A percentile compares a stretch with the other conserved stretches of the same genome.
phyloP scores from a whole-genome alignment of 1,140 invertebrate genomes.

The Eriosoma lanigerum region DNA sequence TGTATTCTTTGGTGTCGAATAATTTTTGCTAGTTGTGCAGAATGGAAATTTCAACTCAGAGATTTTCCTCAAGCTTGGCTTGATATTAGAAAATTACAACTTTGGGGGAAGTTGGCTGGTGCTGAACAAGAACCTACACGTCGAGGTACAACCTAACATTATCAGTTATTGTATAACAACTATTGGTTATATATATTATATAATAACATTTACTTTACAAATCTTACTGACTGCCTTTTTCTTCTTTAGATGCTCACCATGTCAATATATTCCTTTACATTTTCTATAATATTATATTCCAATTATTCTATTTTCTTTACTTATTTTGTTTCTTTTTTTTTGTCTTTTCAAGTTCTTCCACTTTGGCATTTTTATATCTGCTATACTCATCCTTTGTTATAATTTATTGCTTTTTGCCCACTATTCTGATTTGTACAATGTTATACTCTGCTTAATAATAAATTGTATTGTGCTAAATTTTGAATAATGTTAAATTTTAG shows the following conservation, averaged over 20 bases:
- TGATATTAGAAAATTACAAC: slow-evolving; percentile 75
- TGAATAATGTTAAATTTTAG: slow-evolving; percentile 58
- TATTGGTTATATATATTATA: neutral
- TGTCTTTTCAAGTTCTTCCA: no score
- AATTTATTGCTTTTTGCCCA: no score
- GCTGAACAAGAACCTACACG: slow-evolving; percentile 83
- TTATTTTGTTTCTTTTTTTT: no score
- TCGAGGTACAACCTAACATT: slow-evolving; percentile 64
- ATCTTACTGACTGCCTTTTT: no score
- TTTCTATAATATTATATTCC: no score
- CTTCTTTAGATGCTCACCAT: no score
- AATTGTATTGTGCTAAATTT: neutral
- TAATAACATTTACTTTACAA: neutral
- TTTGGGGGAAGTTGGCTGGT: slow-evolving; percentile 87
- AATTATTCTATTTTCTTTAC: no score
- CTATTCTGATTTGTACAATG: no score
- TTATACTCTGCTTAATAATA: neutral
- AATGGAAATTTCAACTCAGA: slow-evolving; percentile 86
- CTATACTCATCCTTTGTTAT: no score
- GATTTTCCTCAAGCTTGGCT: slow-evolving; percentile 94
- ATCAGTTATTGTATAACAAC: neutral
- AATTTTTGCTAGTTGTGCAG: slow-evolving; percentile 75
- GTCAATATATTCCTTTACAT: no score
- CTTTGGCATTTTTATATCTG: no score
- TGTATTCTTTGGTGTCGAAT: slow-evolving; percentile 89